Conservation (phyloP, 2,113 vertebrate species). For the Malurus cyaneus region DNA sequence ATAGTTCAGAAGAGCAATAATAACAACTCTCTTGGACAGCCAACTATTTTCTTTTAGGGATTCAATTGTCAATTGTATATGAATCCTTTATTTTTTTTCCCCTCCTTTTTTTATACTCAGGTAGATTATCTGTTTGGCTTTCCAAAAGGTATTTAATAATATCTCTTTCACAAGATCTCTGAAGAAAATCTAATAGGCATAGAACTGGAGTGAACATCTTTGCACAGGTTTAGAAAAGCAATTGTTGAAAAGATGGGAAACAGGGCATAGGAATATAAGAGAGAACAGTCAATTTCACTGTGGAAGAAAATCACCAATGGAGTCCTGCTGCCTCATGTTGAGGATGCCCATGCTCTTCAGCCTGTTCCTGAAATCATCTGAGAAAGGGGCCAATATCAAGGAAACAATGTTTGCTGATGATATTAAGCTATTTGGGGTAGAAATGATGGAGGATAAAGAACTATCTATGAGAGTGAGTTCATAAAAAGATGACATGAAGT, state of each 20-base stretch:
- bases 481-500: background rate
- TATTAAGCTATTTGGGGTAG: background rate
- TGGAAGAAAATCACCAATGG: background rate
- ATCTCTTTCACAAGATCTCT: background rate
- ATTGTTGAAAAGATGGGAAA: background rate
- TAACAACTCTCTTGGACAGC: background rate
- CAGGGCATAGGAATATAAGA: background rate
- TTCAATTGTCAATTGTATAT: background rate
- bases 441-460: background rate
- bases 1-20: background rate
- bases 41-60: background rate
- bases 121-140: background rate
- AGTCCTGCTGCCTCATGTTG: background rate
- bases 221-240: background rate
- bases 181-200: background rate
- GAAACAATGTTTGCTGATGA: background rate
- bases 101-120: background rate
- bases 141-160: background rate
- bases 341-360: background rate
- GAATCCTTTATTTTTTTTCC: accelerated
- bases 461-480: background rate
- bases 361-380: background rate
- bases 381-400: background rate
- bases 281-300: background rate
- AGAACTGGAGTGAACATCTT: background rate